phyloP scores from a whole-genome alignment of 2,797 vertebrate genomes.

The Myotis planiceps region DNA sequence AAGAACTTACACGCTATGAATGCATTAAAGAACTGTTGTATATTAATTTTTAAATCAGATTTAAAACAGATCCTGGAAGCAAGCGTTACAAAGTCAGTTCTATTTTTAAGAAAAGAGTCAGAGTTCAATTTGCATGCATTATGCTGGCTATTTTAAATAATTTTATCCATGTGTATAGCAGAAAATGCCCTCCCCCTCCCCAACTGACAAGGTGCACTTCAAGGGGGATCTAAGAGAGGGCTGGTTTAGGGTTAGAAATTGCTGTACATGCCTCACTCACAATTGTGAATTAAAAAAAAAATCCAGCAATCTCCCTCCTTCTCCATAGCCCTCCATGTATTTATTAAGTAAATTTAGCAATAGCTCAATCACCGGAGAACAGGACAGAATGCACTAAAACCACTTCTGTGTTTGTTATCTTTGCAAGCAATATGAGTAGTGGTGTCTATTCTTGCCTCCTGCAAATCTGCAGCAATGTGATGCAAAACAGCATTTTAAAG shows the following conservation, averaged over 20 bases:
- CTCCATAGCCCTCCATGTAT: slow-evolving; percentile 74
- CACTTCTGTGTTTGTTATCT: slow-evolving; percentile 74
- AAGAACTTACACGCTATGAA: slow-evolving; percentile 15
- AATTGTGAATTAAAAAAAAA: slow-evolving; percentile 45
- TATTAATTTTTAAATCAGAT: slow-evolving; percentile 55
- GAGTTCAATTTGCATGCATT: slow-evolving; percentile 71
- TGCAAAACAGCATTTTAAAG: slow-evolving; percentile 80
- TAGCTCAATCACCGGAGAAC: slow-evolving; percentile 75
- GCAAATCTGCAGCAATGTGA: slow-evolving; percentile 79
- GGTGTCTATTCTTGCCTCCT: slow-evolving; percentile 75
- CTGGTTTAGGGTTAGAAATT: slow-evolving; percentile 59
- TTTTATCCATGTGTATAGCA: slow-evolving; percentile 59
- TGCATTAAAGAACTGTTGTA: slow-evolving; percentile 30
- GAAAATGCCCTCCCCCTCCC: slow-evolving; percentile 35
- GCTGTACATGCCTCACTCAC: slow-evolving; percentile 55
- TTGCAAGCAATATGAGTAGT: slow-evolving; percentile 71
- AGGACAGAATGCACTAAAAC: slow-evolving; percentile 66
- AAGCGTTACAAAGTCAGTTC: slow-evolving; percentile 64
- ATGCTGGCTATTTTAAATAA: slow-evolving; percentile 78
- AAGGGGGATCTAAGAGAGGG: slow-evolving; percentile 56
- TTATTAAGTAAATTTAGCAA: slow-evolving; percentile 77
- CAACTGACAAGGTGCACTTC: slow-evolving; percentile 58
- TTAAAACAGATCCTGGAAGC: slow-evolving; percentile 68
- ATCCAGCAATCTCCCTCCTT: slow-evolving; percentile 67
- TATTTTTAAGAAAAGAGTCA: slow-evolving; percentile 72